Base-by-base conservation (phyloP, 2,797 vertebrate species). In the Periparus ater region DNA sequence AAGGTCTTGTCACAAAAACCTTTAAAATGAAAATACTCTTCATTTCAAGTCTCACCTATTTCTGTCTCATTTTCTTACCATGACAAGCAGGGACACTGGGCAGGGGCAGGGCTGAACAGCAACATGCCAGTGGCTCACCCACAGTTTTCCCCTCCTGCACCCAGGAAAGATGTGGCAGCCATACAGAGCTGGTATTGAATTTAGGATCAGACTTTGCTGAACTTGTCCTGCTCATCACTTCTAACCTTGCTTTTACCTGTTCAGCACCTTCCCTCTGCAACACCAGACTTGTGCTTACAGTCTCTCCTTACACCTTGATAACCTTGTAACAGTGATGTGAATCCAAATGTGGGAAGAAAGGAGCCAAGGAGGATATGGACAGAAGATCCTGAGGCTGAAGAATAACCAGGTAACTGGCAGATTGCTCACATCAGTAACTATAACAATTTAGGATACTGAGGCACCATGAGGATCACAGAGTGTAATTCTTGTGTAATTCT, bases 181-280 rank as follows among this genome's bases (percentile, higher is more conserved):
- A 44, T 5, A 14, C 7, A 67, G 19, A 23, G n/a, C 36, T 89
- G 40, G 11, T 10, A 9, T 19, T 88, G 68, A 90, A 86, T 83
- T 90, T 78, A 38, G 67, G 80, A 74, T 85, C 71, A 82, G 68
- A 61, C 67, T 90, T 53, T 76, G 80, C 74, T 71, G 71, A 87
- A 40, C 36, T 87, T 81, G 77, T 54, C 74, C 76, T 65, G n/a
- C 67, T 89, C 74, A 70, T 85, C 63, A 51, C 67, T 95, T 91
- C 55, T 65, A 76, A 42, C 42, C 29, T 89, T 53, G 42, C 18
- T 79, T 87, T 92, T 87, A 87, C 73, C 86, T 67, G 60, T 67
- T 92, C 88, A 85, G 88, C 88, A 65, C 38, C 45, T 93, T 57
- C 83, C 23, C 48, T 74, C 48, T 89, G 80, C 84, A 82, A 47